These are phyloP conservation scores for Bradynema listronoti DNA, from an alignment of 1,140 invertebrate genomes.

Conservation along the genomic window DNA sequence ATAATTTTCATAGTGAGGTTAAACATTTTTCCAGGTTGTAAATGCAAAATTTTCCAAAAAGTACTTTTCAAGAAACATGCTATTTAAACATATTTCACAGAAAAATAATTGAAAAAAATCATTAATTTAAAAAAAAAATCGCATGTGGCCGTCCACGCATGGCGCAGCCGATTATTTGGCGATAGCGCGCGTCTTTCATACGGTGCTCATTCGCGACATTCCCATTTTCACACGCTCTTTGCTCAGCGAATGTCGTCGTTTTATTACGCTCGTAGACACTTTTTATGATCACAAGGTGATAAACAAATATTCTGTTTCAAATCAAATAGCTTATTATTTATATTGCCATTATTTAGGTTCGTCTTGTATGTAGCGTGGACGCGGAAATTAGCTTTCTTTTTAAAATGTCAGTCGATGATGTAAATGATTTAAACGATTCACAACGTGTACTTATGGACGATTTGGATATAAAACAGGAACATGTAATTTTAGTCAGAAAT, in stretches of 20 bases:
- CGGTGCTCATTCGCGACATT: constrained; percentile 80
- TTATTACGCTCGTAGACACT: constrained; percentile 93
- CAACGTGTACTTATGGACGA: constrained; percentile 86
- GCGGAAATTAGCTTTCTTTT: constrained; percentile 72
- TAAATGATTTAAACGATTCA: constrained; percentile 65
- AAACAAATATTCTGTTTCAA: constrained; percentile 32
- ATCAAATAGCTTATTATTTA: not conserved
- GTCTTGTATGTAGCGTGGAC: constrained; percentile 73
- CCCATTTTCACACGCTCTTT: constrained; percentile 71
- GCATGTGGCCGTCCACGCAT: too few relatives aligned
- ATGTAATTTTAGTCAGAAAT: constrained; percentile 36
- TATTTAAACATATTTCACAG: too few relatives aligned
- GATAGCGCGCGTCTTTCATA: constrained; percentile 80
- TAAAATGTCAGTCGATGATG: constrained; percentile 62
- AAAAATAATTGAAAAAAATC: too few relatives aligned
- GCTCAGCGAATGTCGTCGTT: constrained; percentile 76
- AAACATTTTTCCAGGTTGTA: too few relatives aligned
- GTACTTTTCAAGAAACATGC: too few relatives aligned
- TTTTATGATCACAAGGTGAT: constrained; percentile 84
- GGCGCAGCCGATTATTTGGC: constrained; percentile 88
- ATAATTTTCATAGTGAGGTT: too few relatives aligned
- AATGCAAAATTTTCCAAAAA: too few relatives aligned
- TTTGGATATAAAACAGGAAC: constrained; percentile 67
- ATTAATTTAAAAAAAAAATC: too few relatives aligned
- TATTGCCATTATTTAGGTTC: constrained; percentile 61